Conservation (phyloP, 2,113 vertebrate species). For the Uropsilus gracilis region DNA sequence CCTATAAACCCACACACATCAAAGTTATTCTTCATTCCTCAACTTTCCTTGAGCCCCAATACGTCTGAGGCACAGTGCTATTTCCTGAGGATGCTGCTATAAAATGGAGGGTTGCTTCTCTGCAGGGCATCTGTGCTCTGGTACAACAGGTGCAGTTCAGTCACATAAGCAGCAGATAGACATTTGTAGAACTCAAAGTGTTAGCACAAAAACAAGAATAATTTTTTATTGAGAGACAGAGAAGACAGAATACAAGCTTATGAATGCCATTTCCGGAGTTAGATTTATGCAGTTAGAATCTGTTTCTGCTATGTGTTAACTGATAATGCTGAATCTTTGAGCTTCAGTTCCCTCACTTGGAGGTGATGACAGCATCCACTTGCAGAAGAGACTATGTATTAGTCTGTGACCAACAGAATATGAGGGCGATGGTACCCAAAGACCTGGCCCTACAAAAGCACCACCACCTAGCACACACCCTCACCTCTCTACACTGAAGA, state of each 20-base stretch:
- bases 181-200: background rate
- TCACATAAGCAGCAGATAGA: background rate
- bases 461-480: background rate
- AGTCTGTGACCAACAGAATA: background rate
- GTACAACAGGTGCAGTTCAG: background rate
- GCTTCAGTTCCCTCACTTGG: background rate
- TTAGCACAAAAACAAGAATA: background rate
- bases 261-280: background rate
- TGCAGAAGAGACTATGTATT: background rate
- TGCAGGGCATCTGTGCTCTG: background rate
- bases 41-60: background rate
- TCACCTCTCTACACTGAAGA: background rate
- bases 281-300: background rate
- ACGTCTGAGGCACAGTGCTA: background rate
- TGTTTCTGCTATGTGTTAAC: background rate
- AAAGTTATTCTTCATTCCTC: background rate
- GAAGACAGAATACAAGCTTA: background rate
- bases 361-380: background rate
- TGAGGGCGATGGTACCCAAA: background rate
- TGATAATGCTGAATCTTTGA: background rate
- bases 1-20: background rate
- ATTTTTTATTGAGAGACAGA: background rate
- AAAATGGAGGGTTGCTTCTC: background rate
- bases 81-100: background rate
- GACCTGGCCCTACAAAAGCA: background rate